Conservation (phyloP, 2,888 invertebrate genomes). For the Osedax fenrisi region DNA sequence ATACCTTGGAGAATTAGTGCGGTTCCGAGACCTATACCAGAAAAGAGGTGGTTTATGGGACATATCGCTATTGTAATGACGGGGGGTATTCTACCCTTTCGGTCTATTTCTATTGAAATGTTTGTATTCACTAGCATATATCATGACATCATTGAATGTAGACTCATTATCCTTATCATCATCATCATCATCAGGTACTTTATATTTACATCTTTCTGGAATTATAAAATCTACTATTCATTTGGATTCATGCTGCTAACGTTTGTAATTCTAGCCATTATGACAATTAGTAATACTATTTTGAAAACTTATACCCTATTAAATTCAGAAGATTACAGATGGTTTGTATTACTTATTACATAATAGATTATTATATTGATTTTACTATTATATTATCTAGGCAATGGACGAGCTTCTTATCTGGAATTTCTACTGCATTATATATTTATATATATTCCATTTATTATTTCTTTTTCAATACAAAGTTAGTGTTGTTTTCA, state of each 20-base stretch:
- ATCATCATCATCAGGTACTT: too few species aligned
- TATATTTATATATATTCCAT: constrained; percentile 97
- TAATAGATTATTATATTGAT: too few species aligned
- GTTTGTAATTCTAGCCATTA: constrained; percentile 84
- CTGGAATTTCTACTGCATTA: constrained; percentile 86
- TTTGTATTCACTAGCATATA: constrained; percentile 53
- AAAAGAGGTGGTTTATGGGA: constrained; percentile 97
- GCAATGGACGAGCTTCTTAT: constrained; percentile 96
- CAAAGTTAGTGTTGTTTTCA: constrained; percentile 67
- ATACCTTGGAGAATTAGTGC: constrained; percentile 96
- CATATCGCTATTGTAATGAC: constrained; percentile 83
- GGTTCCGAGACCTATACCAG: constrained; percentile 89
- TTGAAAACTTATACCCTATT: constrained; percentile 97
- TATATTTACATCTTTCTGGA: constrained; percentile 99
- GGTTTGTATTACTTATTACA: constrained; percentile 60
- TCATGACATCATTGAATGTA: too few species aligned
- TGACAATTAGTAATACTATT: constrained; percentile 99
- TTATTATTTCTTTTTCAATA: constrained; percentile 98
- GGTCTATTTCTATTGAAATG: constrained; percentile 99
- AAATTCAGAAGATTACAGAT: constrained; percentile 98
- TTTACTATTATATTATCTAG: too few species aligned
- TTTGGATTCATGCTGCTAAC: constrained; percentile 96
- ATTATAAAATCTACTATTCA: constrained; percentile 99
- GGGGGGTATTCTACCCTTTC: constrained; percentile 93
- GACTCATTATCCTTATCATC: too few species aligned